These are phyloP conservation scores for Lithophane leautieri DNA, from an alignment of 2,888 invertebrate species.

Conservation along the genomic window DNA sequence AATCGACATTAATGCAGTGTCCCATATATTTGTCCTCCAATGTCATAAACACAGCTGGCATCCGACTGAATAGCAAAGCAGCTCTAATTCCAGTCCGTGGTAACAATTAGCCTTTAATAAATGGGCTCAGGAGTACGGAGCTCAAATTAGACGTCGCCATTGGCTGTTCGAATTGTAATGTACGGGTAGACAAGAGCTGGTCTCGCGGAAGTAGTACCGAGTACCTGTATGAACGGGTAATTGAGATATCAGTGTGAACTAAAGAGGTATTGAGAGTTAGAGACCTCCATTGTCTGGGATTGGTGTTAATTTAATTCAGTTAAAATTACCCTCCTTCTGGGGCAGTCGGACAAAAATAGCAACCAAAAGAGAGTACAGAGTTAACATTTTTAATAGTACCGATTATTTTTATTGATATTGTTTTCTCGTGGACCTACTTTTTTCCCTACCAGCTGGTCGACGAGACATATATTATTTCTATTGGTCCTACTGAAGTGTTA, in stretches of 20 bases:
- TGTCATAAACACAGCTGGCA: slow-evolving; percentile 28
- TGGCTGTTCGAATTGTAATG: slow-evolving; percentile 62
- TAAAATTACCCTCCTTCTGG: too few relatives aligned
- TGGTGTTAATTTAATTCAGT: not conserved
- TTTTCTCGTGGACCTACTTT: too few relatives aligned
- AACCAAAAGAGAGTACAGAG: not conserved
- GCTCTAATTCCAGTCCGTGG: slow-evolving; percentile 74
- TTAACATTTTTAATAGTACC: not conserved
- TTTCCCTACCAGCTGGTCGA: too few relatives aligned
- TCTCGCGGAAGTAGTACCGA: slow-evolving; percentile 6
- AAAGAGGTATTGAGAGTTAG: not conserved
- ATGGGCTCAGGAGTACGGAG: slow-evolving; percentile 69
- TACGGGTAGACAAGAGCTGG: slow-evolving; percentile 42
- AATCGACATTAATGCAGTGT: slow-evolving; percentile 18
- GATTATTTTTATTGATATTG: not conserved
- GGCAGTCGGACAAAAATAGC: too few relatives aligned
- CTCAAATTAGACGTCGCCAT: slow-evolving; percentile 64
- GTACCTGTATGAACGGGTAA: slow-evolving; percentile 10
- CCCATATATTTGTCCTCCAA: slow-evolving; percentile 2
- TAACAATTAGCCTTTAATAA: slow-evolving; percentile 79
- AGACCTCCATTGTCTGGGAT: not conserved
- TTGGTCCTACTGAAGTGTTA: too few relatives aligned
- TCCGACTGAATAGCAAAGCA: slow-evolving; percentile 70
- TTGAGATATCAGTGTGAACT: slow-evolving; percentile 14
- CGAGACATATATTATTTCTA: too few relatives aligned